Conservation (phyloP, 1,140 invertebrate species). For the Drosophila guanche region DNA sequence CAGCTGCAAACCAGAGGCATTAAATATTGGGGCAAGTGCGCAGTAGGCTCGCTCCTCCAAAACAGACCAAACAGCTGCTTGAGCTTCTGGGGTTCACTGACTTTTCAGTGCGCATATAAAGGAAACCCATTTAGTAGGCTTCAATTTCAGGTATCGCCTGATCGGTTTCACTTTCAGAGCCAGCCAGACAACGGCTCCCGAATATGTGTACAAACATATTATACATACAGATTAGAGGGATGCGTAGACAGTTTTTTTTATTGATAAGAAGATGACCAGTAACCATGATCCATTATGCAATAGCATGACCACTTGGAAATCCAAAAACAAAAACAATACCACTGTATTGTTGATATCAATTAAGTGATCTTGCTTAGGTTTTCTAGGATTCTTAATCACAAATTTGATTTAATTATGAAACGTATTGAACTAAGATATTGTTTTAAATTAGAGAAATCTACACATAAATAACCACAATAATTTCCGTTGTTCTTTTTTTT, state of each 20-base stretch:
- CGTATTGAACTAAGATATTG: too few species aligned
- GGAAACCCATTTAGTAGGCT: not conserved
- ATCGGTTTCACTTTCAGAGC: slow-evolving; percentile 12
- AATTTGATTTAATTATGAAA: too few species aligned
- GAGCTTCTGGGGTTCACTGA: slow-evolving; percentile 1
- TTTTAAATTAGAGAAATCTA: too few species aligned
- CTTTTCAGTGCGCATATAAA: not conserved
- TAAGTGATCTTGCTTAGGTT: too few species aligned
- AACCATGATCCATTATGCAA: slow-evolving; percentile 29
- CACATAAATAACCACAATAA: too few species aligned
- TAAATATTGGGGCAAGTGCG: not conserved
- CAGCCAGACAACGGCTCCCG: not conserved
- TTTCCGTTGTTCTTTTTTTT: too few species aligned
- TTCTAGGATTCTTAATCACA: too few species aligned
- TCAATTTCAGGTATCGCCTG: slow-evolving; percentile 13
- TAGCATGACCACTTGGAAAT: slow-evolving; percentile 23
- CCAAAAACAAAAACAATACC: not conserved
- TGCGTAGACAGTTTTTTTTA: slow-evolving; percentile 15
- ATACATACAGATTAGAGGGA: slow-evolving; percentile 15
- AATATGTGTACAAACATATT: not conserved
- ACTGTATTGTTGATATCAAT: not conserved
- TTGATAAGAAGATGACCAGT: slow-evolving; percentile 39
- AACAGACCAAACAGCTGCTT: not conserved
- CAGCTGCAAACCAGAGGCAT: not conserved
- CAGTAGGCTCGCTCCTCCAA: not conserved